Conservation (phyloP, 2,113 vertebrate species). For the Thomomys bottae region DNA sequence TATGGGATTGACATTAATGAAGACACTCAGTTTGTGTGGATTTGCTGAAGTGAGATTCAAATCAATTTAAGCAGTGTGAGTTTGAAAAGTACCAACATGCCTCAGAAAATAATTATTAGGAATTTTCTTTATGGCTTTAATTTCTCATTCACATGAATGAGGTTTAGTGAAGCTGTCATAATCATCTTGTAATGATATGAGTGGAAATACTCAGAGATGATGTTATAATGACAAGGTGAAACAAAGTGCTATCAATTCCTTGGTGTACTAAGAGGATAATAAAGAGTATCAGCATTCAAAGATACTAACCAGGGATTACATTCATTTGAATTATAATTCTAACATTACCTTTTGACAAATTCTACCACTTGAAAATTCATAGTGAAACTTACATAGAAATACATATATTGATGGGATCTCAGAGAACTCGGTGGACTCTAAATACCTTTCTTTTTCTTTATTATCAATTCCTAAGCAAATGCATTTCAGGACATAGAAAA, state of each 20-base stretch:
- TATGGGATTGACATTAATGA: conserved; percentile 54
- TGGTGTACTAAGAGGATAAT: conserved; percentile 77
- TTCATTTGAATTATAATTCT: conserved; percentile 50
- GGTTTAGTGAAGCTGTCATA: conserved; percentile 81
- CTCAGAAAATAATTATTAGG: conserved; percentile 78
- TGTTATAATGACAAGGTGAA: conserved; percentile 84
- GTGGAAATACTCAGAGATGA: conserved; percentile 80
- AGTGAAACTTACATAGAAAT: background rate
- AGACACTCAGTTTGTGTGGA: conserved; percentile 24
- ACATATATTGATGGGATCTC: background rate
- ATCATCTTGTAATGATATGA: conserved; percentile 83
- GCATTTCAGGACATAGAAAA: background rate
- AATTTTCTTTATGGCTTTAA: conserved; percentile 82
- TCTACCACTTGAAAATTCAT: conserved; percentile 6
- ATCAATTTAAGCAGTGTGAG: conserved; percentile 71
- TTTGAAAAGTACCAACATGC: conserved; percentile 79
- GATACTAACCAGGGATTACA: conserved; percentile 78
- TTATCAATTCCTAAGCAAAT: background rate
- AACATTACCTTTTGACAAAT: conserved; percentile 39
- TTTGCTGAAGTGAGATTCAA: conserved; percentile 72
- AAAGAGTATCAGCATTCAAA: conserved; percentile 79
- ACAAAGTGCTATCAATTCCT: conserved; percentile 82
- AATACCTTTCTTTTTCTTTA: background rate
- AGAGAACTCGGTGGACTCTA: background rate
- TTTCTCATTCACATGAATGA: conserved; percentile 82